Evolutionary conservation across 2,888 invertebrate genomes (phyloP).

Genomic region (Nemoura dubitans): DNA sequence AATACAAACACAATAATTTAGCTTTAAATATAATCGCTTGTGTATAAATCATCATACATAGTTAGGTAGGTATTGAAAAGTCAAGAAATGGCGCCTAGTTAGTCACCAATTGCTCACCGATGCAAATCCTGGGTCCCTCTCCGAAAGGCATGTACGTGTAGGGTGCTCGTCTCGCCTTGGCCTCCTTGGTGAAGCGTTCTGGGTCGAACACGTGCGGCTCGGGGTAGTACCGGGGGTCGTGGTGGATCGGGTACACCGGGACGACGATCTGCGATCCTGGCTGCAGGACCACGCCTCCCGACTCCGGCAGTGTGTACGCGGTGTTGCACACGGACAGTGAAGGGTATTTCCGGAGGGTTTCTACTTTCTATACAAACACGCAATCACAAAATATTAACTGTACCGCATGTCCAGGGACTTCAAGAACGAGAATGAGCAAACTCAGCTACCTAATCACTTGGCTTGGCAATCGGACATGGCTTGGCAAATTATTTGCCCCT

Average conservation of each 20-base stretch:
- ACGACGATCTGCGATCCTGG: constrained; percentile 58
- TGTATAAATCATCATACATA: too few relatives aligned
- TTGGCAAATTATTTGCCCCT: too few relatives aligned
- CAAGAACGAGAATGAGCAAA: too few relatives aligned
- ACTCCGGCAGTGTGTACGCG: constrained; percentile 59
- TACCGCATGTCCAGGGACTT: too few relatives aligned
- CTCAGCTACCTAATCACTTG: too few relatives aligned
- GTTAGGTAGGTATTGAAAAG: too few relatives aligned
- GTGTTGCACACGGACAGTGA: constrained; percentile 58
- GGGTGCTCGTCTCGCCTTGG: constrained; percentile 56
- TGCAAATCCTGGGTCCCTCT: constrained; percentile 61
- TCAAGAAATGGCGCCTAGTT: too few relatives aligned
- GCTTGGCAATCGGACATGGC: too few relatives aligned
- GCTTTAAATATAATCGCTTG: too few relatives aligned
- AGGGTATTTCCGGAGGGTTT: constrained; percentile 63
- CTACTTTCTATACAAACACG: constrained; percentile 54
- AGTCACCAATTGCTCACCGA: too few relatives aligned
- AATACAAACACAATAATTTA: too few relatives aligned
- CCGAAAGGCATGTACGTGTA: constrained; percentile 62
- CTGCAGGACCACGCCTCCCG: constrained; percentile 56
- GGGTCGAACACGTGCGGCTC: constrained; percentile 63
- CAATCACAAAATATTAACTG: too few relatives aligned
- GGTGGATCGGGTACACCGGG: constrained; percentile 59
- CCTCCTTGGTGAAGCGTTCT: constrained; percentile 61
- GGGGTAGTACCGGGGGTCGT: constrained; percentile 60